Base-by-base conservation (phyloP, 2,797 vertebrate species). In the Selene dorsalis region DNA sequence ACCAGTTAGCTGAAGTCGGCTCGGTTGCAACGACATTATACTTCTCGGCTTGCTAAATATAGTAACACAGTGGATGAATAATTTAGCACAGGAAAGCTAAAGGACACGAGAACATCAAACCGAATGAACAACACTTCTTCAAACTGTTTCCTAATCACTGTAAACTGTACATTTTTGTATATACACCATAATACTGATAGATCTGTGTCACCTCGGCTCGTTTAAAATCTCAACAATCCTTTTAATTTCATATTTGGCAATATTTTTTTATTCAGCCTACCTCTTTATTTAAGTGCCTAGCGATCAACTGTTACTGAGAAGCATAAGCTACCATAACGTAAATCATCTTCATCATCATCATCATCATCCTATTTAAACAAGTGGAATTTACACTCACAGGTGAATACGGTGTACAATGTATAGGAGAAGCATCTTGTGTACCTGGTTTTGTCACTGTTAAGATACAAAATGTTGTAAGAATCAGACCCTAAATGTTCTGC, bases 271-370 rank as follows among this genome's bases (percentile, higher is more conserved):
- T 85, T 87, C 72, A 78, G 88, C 81, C 93, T 95, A 94, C 93
- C 93, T 94, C 93, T 90, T 93, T 88, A 67, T 90, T 93, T 82
- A 94, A 95, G 93, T 94, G 94, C 94, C 93, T 94, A 78, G 83
- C 26, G 11, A 72, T 70, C 24, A 79, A 79, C 75, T 70, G 73
- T 85, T 75, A 76, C 53, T 30, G 58, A 88, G 11, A 62, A 85
- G n/a, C 65, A 83, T 88, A 78, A 65, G 53, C 69, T 70, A 69
- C 64, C 61, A 55, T 68, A 47, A 70, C 48, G 69, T 16, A 47
- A 77, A 58, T 58, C n/a, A 68, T 87, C 55, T 77, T 32, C 73
- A 83, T 80, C 50, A 35, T 35, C 32, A 35, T 69, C 28, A 69
- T 59, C 70, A 66, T 80, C 32, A 57, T 38, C 69, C 68, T 48